Percentiles rank a stretch among this genome's conserved stretches.
phyloP scores from a whole-genome alignment of 2,113 vertebrate genomes.

The Turdus rufiventris region DNA sequence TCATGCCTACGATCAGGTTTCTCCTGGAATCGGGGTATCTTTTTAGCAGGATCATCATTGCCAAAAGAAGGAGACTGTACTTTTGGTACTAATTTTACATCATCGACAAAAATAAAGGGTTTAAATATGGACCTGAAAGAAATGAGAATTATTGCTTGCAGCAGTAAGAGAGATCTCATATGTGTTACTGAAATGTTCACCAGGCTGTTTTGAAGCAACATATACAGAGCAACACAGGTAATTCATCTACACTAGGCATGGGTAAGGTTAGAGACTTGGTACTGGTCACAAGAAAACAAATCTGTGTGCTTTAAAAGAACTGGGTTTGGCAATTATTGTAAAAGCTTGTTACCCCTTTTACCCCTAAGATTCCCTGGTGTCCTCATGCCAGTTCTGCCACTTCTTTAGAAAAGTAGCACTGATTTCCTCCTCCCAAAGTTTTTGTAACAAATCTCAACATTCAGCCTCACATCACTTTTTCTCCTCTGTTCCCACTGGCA shows the following conservation, averaged over 20 bases:
- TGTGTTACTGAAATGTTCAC: neutral
- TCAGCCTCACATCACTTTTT: neutral
- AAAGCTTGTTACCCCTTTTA: neutral
- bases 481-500: neutral
- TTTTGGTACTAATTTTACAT: slow-evolving; percentile 78
- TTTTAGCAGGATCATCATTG: slow-evolving; percentile 75
- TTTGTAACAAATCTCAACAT: neutral
- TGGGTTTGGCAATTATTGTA: neutral
- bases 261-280: neutral
- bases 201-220: neutral
- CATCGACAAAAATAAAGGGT: slow-evolving; percentile 83
- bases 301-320: neutral
- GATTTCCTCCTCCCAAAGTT: neutral
- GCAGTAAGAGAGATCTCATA: neutral
- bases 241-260: neutral
- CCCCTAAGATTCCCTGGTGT: neutral
- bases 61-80: slow-evolving; percentile 77
- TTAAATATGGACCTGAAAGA: slow-evolving; percentile 82
- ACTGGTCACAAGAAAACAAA: neutral
- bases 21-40: slow-evolving; percentile 78
- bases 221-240: neutral
- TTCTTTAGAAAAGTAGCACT: neutral
- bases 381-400: neutral
- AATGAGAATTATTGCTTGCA: slow-evolving; percentile 14
- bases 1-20: slow-evolving; percentile 78